Conservation (phyloP, 2,888 invertebrate genomes). For the Ditula angustiorana region DNA sequence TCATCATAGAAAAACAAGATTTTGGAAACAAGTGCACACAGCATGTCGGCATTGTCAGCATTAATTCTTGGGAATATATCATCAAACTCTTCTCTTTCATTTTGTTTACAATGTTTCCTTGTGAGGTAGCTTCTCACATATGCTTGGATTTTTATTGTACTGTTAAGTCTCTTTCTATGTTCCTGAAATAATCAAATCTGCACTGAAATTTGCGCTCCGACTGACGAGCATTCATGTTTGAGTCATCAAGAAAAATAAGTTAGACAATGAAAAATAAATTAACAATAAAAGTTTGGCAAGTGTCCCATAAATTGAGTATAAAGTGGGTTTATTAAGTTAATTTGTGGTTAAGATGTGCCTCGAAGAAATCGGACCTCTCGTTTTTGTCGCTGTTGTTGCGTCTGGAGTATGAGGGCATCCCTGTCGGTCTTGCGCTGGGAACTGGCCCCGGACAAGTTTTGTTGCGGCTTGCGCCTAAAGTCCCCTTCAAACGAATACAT, state of each 20-base stretch:
- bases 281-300: slow-evolving; percentile 4
- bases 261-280: neutral
- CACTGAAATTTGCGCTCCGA: neutral
- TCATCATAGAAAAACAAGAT: slow-evolving; percentile 92
- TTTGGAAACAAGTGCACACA: slow-evolving; percentile 86
- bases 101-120: slow-evolving; percentile 88
- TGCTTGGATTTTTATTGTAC: slow-evolving; percentile 93
- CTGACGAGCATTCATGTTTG: neutral
- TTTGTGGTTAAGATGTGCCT: neutral
- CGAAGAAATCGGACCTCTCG: slow-evolving; percentile 88
- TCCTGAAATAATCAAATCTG: slow-evolving; percentile 80
- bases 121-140: slow-evolving; percentile 90
- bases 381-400: slow-evolving; percentile 94
- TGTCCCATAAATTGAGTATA: neutral
- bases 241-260: neutral
- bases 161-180: slow-evolving; percentile 89
- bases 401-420: slow-evolving; percentile 91
- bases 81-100: slow-evolving; percentile 90
- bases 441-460: slow-evolving; percentile 96
- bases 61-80: slow-evolving; percentile 78
- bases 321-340: neutral
- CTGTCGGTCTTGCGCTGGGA: slow-evolving; percentile 87
- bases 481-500: slow-evolving; percentile 96
- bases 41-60: slow-evolving; percentile 74
- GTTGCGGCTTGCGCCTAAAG: slow-evolving; percentile 93